phyloP scores from a whole-genome alignment of 2,113 vertebrate species.

The Lophura nycthemera region DNA sequence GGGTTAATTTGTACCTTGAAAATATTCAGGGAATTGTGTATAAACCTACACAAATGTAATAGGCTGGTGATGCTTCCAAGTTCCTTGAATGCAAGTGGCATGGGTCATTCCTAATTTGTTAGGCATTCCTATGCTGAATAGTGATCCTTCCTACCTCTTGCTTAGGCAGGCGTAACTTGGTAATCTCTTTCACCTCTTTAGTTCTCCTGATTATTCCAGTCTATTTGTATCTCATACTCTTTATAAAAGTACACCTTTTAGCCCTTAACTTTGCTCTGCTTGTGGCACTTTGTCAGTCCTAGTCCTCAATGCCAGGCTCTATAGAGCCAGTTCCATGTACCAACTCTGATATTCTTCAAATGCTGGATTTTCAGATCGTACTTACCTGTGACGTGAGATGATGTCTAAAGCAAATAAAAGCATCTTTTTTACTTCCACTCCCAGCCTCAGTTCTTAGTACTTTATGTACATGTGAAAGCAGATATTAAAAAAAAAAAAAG shows the following conservation, averaged over 20 bases:
- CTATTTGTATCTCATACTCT: background rate
- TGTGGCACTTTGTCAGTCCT: background rate
- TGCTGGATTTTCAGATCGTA: background rate
- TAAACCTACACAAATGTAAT: accelerated
- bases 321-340: background rate
- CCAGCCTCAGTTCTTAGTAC: background rate
- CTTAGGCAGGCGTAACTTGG: background rate
- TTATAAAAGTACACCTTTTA: background rate
- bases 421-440: background rate
- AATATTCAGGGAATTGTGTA: background rate
- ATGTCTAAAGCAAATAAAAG: background rate
- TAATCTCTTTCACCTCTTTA: background rate
- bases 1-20: background rate
- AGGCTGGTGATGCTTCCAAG: accelerated
- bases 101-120: background rate
- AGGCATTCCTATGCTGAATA: background rate
- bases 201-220: background rate
- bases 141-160: background rate
- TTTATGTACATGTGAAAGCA: background rate
- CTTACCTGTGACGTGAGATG: background rate
- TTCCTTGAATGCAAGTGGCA: background rate
- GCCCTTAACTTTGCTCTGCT: background rate
- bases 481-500: background rate
- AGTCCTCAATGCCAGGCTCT: background rate
- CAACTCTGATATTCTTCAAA: background rate